A percentile compares a stretch with the other conserved stretches of the same genome.
phyloP scores from a whole-genome alignment of 2,113 vertebrate species.

The Propithecus coquereli region DNA sequence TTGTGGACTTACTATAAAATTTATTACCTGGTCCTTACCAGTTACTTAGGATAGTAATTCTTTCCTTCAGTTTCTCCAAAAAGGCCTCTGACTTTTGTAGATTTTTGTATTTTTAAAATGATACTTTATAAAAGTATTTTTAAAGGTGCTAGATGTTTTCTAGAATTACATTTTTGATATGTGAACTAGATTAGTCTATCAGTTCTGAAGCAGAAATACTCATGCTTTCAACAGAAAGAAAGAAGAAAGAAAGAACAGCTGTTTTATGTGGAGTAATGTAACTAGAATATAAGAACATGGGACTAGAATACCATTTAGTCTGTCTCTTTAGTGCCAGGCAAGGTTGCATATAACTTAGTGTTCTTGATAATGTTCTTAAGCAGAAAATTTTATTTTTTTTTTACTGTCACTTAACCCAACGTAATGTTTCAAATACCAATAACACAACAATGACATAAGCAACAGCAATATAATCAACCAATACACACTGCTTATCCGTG shows the following conservation, averaged over 20 bases:
- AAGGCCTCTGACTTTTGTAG: neutral
- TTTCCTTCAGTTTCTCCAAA: slow-evolving; percentile 25
- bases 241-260: neutral
- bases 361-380: slow-evolving; percentile 17
- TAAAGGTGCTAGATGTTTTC: neutral
- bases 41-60: neutral
- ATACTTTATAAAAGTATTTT: neutral
- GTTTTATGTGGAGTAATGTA: neutral
- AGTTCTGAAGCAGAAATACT: neutral
- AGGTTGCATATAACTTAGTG: neutral
- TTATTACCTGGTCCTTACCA: neutral
- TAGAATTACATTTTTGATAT: slow-evolving; percentile 11
- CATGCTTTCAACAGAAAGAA: neutral
- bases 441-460: neutral
- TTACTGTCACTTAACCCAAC: neutral
- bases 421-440: neutral
- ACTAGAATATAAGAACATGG: slow-evolving; percentile 16
- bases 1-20: neutral
- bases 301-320: neutral
- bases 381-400: neutral
- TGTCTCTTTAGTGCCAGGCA: neutral
- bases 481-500: neutral
- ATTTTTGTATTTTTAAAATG: neutral
- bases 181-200: neutral
- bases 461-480: neutral